Evolutionary conservation across 2,888 invertebrate species (phyloP), one percentile per base, ranked within the genome.

Genomic region (Kryphioiulus occultus): DNA sequence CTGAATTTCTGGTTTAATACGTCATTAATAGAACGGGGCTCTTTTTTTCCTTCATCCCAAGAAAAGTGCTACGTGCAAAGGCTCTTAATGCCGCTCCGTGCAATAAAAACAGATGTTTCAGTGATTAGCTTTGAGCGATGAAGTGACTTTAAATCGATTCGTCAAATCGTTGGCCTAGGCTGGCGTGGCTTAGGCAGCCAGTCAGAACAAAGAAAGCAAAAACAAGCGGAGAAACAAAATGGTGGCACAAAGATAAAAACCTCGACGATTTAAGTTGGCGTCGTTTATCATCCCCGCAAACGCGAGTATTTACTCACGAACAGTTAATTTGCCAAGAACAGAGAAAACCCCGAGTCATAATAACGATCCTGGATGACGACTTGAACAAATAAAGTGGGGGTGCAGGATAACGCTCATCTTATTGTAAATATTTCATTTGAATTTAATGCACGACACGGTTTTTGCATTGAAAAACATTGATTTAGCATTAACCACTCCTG

Each of bases 51-150:
- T 78, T 12, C 15, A 30, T 78, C 78, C 30, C 78, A 3, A 12
- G 78, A 78, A 78, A 78, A 78, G 15, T 30, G 30, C 78, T 78
- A 78, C 78, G 78, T 78, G 78, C 78, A 78, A 78, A 78, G 78
- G 30, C 78, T 78, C 78, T 78, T 78, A 78, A 78, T 78, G 78
- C 78, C 85, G 39, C 39, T 39, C 44, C 19, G 26, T 44, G 44
- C 42, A 85, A 85, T 85, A 85, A 85, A 85, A 85, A 85, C 85
- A 85, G 85, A 85, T 85, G 85, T 85, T 44, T 85, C 39, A 85
- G 44, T 85, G 85, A 85, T 85, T 85, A 85, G 85, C 85, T 78
- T 78, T 78, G 78, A 78, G 78, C 78, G 78, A 78, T 78, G 78
- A 78, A 78, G 78, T 78, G 30, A 78, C 78, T 78, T 78, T 78